Evolutionary conservation across 92 coral and sea anemone genomes (phyloP).

Genomic region (Actinernus sp.): DNA sequence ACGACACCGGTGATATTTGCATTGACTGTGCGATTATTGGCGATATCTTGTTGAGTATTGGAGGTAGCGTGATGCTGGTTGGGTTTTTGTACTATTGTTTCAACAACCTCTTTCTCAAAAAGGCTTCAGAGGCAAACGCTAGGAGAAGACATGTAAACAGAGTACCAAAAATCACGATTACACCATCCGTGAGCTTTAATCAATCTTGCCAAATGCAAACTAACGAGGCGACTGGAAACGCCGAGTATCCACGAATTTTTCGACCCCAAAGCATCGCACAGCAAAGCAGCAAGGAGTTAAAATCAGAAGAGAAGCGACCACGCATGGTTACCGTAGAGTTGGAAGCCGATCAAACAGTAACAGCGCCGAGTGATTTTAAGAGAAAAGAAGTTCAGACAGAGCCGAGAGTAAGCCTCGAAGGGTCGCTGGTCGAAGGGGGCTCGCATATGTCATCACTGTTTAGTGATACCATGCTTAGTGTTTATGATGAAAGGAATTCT

Average conservation of each 20-base stretch:
- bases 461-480: constrained; percentile 44
- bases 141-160: constrained; percentile 18
- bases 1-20: constrained; percentile 21
- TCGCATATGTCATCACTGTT: constrained; percentile 47
- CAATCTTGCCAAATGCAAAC: constrained; percentile 44
- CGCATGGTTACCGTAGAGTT: too few relatives aligned
- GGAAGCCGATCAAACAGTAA: too few relatives aligned
- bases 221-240: constrained; percentile 10
- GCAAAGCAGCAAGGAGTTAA: too few relatives aligned
- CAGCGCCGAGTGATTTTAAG: too few relatives aligned
- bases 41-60: constrained; percentile 38
- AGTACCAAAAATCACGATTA: constrained; percentile 14
- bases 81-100: constrained; percentile 45
- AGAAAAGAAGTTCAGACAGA: too few relatives aligned
- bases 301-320: too few relatives aligned
- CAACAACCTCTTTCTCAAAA: constrained; percentile 17
- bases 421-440: constrained; percentile 34
- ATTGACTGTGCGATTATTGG: constrained; percentile 59
- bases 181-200: constrained; percentile 18
- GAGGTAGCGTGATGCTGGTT: constrained; percentile 40
- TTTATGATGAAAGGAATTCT: constrained; percentile 12
- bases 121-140: constrained; percentile 2
- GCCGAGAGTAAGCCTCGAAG: too few relatives aligned
- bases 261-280: too few relatives aligned
- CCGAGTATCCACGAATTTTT: too few relatives aligned